Evolutionary conservation across 2,113 vertebrate genomes (phyloP).

Genomic region (Petrocephalus zakoni): DNA sequence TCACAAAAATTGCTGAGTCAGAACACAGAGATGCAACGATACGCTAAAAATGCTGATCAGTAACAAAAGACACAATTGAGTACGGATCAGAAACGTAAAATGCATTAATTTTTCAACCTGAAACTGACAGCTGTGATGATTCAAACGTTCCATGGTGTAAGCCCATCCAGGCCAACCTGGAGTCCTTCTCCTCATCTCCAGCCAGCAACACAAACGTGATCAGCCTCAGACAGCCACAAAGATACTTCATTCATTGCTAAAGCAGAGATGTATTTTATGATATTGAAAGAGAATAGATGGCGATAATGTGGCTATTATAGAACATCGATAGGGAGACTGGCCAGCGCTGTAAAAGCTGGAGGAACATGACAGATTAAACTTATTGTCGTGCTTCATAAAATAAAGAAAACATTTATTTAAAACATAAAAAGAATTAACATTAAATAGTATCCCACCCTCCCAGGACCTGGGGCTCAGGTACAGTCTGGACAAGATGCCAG

Average conservation of each 20-base stretch:
- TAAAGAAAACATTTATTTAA: not conserved
- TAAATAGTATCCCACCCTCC: not conserved
- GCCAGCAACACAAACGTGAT: not conserved
- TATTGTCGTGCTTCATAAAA: not conserved
- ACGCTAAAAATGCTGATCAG: not conserved
- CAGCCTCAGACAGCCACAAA: not conserved
- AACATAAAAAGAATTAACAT: not conserved
- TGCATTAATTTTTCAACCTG: not conserved
- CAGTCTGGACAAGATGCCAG: not conserved
- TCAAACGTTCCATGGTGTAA: not conserved
- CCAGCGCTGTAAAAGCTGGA: not conserved
- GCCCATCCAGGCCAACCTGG: slow-evolving; percentile 47
- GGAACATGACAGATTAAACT: not conserved
- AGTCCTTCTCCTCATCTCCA: too few relatives aligned
- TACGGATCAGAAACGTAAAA: not conserved
- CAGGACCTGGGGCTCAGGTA: not conserved
- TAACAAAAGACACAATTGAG: not conserved
- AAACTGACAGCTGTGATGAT: not conserved
- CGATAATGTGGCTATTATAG: not conserved
- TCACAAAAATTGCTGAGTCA: not conserved
- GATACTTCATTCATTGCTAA: not conserved
- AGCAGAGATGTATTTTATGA: not conserved
- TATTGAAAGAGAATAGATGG: not conserved
- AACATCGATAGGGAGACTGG: not conserved
- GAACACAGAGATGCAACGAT: not conserved